Evolutionary conservation across 2,888 invertebrate genomes (phyloP), one percentile per base, ranked within the genome.

Genomic region (Gymnosoma rotundatum): DNA sequence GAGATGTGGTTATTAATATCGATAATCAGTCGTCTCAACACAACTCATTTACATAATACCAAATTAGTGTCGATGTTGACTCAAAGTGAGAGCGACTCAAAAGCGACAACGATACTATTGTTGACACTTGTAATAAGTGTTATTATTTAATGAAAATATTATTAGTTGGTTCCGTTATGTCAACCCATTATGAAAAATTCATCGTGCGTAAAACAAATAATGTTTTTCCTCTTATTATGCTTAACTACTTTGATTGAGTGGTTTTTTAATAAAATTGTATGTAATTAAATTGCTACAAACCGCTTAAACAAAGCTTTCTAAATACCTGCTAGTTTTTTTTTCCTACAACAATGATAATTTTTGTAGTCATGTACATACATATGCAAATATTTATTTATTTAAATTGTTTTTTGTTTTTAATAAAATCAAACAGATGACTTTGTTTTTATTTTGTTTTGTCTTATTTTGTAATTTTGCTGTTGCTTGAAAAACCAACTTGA

Each of bases 201-300:
- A 36, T 61, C 4, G 52, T 8, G 14, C n/a, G 1, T 67, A 12
- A 14, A 66, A 18, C n/a, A 69, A 60, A 32, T 42, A 25, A 6
- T 12, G 16, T 14, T 48, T 16, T n/a, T 48, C 32, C 60, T 48
- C 45, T 58, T 21, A 12, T 56, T 73, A 67, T 69, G 48, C 63
- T 74, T 63, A 56, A 64, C 69, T 63, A 81, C 60, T 78, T 78
- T 84, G 84, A 84, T 84, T 76, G 81, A 84, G 84, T 81, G 74
- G 58, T 60, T 78, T 81, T 74, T 81, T 69, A 81, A 74, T 84
- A 60, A 70, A 72, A 64, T 48, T 81, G 69, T 64, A 50, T 64
- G 81, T 81, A 84, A 78, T 81, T 84, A 81, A 78, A 81, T 78
- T 78, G 74, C 42, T 60, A 78, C 63, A 81, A 78, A 64, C 78